Evolutionary conservation across 2,113 vertebrate genomes (phyloP), one percentile per base, ranked within the genome.

Genomic region (Phoenicopterus ruber): DNA sequence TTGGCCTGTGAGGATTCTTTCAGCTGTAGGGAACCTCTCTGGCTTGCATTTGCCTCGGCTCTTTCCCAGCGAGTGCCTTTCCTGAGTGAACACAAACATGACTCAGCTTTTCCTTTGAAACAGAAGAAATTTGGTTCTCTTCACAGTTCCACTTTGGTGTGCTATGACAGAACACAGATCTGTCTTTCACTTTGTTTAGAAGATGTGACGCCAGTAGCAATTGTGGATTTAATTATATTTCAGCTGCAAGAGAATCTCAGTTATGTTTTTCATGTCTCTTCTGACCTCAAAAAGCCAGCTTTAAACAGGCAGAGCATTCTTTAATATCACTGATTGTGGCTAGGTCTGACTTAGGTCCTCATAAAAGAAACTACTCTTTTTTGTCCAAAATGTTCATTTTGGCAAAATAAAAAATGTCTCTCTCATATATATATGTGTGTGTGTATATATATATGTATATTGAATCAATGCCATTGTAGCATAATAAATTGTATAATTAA

Each of bases 61-160:
- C 26, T 82, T 94, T 94, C 86, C 66, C 58, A 94, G 57, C 61
- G 44, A 82, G 40, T 47, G 86, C 50, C 72, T 21, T 92, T 93
- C 88, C 88, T 76, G 88, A 87, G 22, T 32, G 73, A 94, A 87
- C 46, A 52, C 52, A 95, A 94, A 87, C 70, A 80, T 93, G 83
- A 96, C 62, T 94, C 81, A 91, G 77, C 61, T 79, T 95, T 96
- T 94, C 83, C 93, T 93, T 77, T 95, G 89, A 88, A 92, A 91
- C 25, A 57, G 58, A 79, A 82, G 49, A 89, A 94, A 93, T 70
- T 82, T 54, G 70, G 54, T 94, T 84, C 61, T 82, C 54, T 78
- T 86, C 7, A 17, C 80, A 86, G 54, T 57, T 88, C 77, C 34
- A 86, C 49, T 82, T 44, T 72, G 57, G 77, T 82, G 61, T 85